Evolutionary conservation across 2,888 invertebrate species (phyloP), one percentile per base, ranked within the genome.

Genomic region (Lasioglossum villosulum): DNA sequence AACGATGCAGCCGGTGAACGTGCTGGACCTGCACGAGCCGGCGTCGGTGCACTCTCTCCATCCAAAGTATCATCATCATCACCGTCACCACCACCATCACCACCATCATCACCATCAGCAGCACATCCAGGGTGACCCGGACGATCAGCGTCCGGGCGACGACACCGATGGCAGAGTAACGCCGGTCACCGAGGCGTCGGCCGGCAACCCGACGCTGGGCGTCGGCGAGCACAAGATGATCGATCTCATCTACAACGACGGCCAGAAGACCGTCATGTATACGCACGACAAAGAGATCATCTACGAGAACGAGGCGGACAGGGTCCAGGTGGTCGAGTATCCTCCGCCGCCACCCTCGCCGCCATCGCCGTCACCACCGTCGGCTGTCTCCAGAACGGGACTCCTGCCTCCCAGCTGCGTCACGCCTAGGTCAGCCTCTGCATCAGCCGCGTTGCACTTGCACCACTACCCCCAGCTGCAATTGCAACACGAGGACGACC

Each of bases 1-100:
- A 90, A 98, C 98, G 93, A 98, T 98, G 98, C 98, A 98, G 86
- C 98, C 98, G 82, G 98, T 98, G 89, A 98, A 97, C 93, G 98
- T 98, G 59, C 96, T 98, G 92, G 98, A 98, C 93, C 96, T 97
- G 80, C 97, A 97, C 92, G 96, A 96, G 75, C 95, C 95, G 92
- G 96, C 96, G 87, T 96, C 96, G 90, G 96, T 96, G 80, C 96
- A 97, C 93, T 95, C 96, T 71, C 96, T 96, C 16, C 96, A 96
- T 77, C 96, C 96, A 86, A 94, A 96, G 86, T 96, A 96, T 86
- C 94, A 96, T 90, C 94, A 94, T 71, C 96, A 95, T 90, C 97
- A 97, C 30, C 96, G 96, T 74, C 93, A 94, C 37, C 96, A 97
- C 10, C 90, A 95, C 91, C 94, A 94, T 30, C 96, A 95, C 88